Percentiles rank a stretch among this genome's conserved stretches.
Conservation (phyloP, 2,797 vertebrate genomes). For the Todus mexicanus region DNA sequence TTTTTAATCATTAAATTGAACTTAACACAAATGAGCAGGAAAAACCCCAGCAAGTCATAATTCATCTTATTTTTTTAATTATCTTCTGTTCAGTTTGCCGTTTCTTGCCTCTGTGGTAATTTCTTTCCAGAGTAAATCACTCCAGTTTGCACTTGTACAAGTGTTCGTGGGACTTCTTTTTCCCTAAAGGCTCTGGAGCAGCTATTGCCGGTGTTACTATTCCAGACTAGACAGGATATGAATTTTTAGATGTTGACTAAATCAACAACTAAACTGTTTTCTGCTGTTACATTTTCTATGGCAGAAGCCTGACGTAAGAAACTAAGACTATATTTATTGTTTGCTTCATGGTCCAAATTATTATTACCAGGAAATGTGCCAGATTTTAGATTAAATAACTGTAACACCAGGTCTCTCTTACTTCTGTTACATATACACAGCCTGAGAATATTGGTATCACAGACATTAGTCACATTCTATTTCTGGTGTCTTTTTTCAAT, state of each 20-base stretch:
- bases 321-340: neutral
- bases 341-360: neutral
- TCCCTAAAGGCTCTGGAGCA: neutral
- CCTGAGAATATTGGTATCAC: neutral
- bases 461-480: rapidly evolving
- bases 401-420: neutral
- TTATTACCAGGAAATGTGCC: neutral
- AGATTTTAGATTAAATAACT: neutral
- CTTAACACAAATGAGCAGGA: neutral
- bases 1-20: neutral
- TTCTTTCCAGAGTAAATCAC: neutral
- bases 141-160: neutral
- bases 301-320: neutral
- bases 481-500: neutral
- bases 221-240: neutral
- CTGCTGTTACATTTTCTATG: neutral
- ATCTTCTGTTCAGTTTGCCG: neutral
- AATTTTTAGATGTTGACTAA: neutral
- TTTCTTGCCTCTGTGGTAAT: neutral
- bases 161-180: neutral
- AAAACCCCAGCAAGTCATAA: neutral
- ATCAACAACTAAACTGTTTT: neutral
- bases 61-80: neutral
- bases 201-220: neutral
- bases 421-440: neutral